Evolutionary conservation across 2,797 vertebrate genomes (phyloP).

Genomic region (Ctenopoma kingsleyae): DNA sequence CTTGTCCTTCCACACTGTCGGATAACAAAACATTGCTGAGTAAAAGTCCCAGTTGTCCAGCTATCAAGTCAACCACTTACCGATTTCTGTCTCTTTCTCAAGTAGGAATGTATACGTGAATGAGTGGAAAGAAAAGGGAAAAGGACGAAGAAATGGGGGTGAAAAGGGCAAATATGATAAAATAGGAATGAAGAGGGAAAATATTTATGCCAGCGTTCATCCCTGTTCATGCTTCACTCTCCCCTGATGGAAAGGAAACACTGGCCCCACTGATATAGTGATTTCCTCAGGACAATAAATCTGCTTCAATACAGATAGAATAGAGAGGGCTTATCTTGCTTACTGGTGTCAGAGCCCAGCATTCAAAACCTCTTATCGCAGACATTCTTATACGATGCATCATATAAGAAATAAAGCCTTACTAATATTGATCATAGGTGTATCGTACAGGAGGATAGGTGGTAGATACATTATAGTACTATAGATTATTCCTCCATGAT

Average conservation of each 20-base stretch:
- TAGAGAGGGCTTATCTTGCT: constrained; percentile 81
- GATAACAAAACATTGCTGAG: constrained; percentile 46
- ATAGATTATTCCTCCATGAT: not conserved
- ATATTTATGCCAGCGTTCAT: constrained; percentile 77
- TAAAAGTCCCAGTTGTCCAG: constrained; percentile 55
- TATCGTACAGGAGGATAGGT: not conserved
- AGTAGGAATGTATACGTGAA: constrained; percentile 11
- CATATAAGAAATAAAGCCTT: constrained; percentile 43
- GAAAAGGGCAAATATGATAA: constrained; percentile 47
- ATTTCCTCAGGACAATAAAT: constrained; percentile 81
- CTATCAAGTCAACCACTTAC: constrained; percentile 35
- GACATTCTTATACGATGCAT: constrained; percentile 50
- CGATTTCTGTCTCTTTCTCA: constrained; percentile 31
- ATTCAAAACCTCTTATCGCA: constrained; percentile 74
- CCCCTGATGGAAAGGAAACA: constrained; percentile 79
- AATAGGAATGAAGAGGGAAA: constrained; percentile 49
- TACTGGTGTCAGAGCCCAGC: constrained; percentile 69
- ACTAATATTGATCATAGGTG: constrained; percentile 18
- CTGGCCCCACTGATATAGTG: constrained; percentile 72
- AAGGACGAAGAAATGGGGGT: constrained; percentile 21
- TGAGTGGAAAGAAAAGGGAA: constrained; percentile 17
- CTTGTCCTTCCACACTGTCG: constrained; percentile 46
- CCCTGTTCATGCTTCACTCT: constrained; percentile 76
- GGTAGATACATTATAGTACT: constrained; percentile 3
- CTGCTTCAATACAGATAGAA: constrained; percentile 68